A percentile compares a stretch with the other conserved stretches of the same genome.
Evolutionary conservation across 2,888 invertebrate species (phyloP).

Genomic region (Tuta absoluta): DNA sequence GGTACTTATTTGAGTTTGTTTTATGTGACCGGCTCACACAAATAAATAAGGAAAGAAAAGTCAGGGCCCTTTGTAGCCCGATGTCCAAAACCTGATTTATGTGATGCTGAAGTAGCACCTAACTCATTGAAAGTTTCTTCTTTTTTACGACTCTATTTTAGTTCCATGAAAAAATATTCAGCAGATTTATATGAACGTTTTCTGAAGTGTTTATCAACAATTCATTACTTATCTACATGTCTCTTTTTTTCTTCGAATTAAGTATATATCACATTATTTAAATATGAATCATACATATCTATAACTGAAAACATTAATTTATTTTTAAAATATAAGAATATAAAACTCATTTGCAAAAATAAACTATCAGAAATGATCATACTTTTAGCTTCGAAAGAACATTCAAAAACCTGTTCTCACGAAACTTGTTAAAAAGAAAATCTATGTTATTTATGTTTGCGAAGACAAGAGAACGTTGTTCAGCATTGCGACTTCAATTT

Average conservation of each 20-base stretch:
- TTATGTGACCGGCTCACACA: not conserved
- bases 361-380: not conserved
- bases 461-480: constrained; percentile 11
- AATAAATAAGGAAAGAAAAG: constrained; percentile 5
- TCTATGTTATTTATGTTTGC: constrained; percentile 7
- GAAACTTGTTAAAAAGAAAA: constrained; percentile 13
- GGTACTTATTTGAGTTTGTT: not conserved
- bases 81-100: constrained; percentile 5
- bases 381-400: not conserved
- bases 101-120: constrained; percentile 1
- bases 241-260: no score
- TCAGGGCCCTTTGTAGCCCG: constrained; percentile 1
- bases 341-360: not conserved
- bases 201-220: no score
- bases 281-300: no score
- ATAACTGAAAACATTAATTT: no score
- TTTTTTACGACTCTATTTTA: not conserved
- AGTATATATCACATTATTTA: no score
- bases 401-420: constrained; percentile 1
- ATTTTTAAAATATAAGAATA: no score
- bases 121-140: not conserved
- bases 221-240: no score
- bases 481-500: constrained; percentile 49
- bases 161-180: no score
- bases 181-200: no score